Conservation (phyloP, 2,797 vertebrate genomes). For the Pelobates cultripes region DNA sequence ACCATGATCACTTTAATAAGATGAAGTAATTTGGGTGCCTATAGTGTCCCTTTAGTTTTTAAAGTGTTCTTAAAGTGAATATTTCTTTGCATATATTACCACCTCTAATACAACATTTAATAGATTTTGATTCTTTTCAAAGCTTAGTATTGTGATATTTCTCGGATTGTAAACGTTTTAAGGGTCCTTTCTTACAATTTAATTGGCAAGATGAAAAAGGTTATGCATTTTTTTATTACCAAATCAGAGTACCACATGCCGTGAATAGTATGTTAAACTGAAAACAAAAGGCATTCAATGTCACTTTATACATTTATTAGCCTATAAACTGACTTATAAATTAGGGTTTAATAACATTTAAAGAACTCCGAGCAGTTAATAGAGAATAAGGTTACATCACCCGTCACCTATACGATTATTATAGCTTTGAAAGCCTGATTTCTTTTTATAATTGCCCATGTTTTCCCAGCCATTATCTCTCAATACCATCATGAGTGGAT, state of each 20-base stretch:
- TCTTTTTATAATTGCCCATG: no score
- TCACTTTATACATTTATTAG: constrained; percentile 21
- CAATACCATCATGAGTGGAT: no score
- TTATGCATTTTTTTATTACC: constrained; percentile 29
- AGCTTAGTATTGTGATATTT: not conserved
- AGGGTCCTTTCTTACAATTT: constrained; percentile 2
- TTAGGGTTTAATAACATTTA: constrained; percentile 28
- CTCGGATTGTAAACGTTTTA: constrained; percentile 12
- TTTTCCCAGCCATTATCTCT: no score
- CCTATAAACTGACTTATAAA: constrained; percentile 33
- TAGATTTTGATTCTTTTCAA: not conserved
- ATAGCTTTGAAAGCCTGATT: not conserved
- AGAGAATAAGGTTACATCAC: not conserved
- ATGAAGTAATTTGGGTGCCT: no score
- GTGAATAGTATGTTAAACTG: constrained; percentile 25
- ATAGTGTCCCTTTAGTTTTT: no score
- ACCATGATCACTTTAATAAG: no score
- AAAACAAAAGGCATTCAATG: constrained; percentile 31
- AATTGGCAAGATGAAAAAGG: constrained; percentile 32
- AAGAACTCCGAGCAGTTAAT: not conserved
- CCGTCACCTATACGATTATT: not conserved
- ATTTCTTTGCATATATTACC: no score
- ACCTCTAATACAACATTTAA: no score
- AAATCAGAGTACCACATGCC: constrained; percentile 38
- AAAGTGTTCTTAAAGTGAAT: no score